Evolutionary conservation across 2,113 vertebrate species (phyloP), one percentile per base, ranked within the genome.

Genomic region (Lethenteron camtschaticum): DNA sequence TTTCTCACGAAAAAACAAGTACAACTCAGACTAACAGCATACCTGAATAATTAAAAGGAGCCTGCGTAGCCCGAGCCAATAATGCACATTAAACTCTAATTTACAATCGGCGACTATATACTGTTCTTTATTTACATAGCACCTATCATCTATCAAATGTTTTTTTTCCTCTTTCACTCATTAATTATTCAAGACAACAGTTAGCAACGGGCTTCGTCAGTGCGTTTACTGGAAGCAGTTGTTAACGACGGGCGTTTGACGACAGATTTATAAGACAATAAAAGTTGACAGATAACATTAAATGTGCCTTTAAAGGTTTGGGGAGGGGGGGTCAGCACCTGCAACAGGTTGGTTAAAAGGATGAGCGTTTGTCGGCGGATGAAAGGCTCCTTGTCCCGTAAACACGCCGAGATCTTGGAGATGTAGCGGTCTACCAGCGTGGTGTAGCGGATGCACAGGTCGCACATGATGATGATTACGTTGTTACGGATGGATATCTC

Each of bases 271-370:
- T 41, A 41, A 41, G 41, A 41, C 41, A 6, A 41, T 41, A 41
- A 41, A 41, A 41, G 41, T 1, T 41, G 41, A 41, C 41, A 41
- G 41, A 41, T 41, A 41, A 41, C 41, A 41, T 41, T 41, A 41
- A 41, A 5, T 41, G 41, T 41, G 41, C 41, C 41, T 41, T 41
- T 41, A 41, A 41, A 7, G 41, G 41, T 41, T 41, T 41, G 41
- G 41, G 41, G 41, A 41, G 41, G 41, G 41, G 41, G 41, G 41
- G 41, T 41, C 41, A 41, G 41, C 57, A 88, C 94, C 90, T 95
- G 90, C 12, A 99, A 81, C 24, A 99, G 84, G 76, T 84, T 90
- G 76, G 92, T 95, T 9, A 99, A 83, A 82, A 92, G 81, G 76
- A 87, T 85, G 55, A 99, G 79, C 0, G 89, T 84, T 74, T 96